Base-by-base conservation (phyloP, 2,797 vertebrate genomes). In the Phataginus tricuspis region DNA sequence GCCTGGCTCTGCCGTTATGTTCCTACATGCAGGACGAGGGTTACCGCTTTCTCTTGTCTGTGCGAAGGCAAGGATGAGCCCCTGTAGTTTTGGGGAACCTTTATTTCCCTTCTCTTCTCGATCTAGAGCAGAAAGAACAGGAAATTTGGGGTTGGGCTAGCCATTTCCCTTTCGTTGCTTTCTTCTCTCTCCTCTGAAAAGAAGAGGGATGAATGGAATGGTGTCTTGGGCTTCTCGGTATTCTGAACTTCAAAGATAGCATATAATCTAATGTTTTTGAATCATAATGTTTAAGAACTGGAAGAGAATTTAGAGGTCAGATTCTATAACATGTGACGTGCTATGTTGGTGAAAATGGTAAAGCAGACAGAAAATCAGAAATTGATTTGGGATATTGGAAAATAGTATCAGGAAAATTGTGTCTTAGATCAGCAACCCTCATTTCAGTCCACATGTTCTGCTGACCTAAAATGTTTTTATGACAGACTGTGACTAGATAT, bases 231-330 rank as follows among this genome's bases (percentile, higher is more conserved):
- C 31, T 23, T 90, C 53, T 90, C 91, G 66, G 39, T 57, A 29
- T 80, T 45, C 31, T 69, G 25, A 94, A 78, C 51, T 80, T 94
- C 31, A 78, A 91, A 86, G 55, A n/a, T 49, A 63, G 21, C 53
- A 18, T 86, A 27, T 53, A 91, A 64, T 37, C 42, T 68, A 51
- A 23, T 53, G 31, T 61, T 84, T 84, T 34, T 39, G 21, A 71
- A 93, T 94, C 42, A 87, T 27, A 86, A 18, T 57, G 19, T 68
- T 74, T 42, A 90, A 96, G n/a, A 80, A 59, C n/a, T 34, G 12
- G 49, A 87, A 64, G 71, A 95, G 29, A 92, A 74, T 68, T 95
- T 85, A 93, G 80, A 82, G 55, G n/a, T 85, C 27, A 53, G 55
- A 61, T 78, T 66, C 31, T 80, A 1, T 77, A 95, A 84, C 51